phyloP scores from a whole-genome alignment of 30 jellyfish, hydroid and myxozoan species.

The Haliclystus octoradiatus region DNA sequence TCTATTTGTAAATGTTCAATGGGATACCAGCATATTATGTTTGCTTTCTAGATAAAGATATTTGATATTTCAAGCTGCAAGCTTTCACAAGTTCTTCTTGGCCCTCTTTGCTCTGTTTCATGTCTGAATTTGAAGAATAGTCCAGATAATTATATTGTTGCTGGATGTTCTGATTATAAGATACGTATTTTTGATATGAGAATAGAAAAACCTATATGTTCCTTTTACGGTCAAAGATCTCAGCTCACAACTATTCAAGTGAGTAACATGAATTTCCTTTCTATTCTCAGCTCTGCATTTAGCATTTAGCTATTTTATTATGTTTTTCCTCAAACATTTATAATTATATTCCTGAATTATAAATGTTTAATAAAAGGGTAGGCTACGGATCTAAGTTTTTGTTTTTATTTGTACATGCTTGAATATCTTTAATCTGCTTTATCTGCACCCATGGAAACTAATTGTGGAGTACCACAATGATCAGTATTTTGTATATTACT shows the following conservation, averaged over 20 bases:
- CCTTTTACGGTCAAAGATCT: constrained; percentile 16
- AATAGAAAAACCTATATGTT: constrained; percentile 4
- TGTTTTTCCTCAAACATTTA: no score
- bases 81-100: constrained; percentile 14
- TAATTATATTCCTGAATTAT: no score
- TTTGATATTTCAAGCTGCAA: constrained; percentile 16
- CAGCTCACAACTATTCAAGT: constrained; percentile 60
- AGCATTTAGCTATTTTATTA: no score
- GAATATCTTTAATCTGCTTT: no score
- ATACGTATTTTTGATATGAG: constrained; percentile 36
- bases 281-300: no score
- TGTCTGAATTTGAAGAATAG: constrained; percentile 14
- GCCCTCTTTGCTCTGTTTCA: constrained; percentile 33
- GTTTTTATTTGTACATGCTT: no score
- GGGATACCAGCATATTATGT: not conserved
- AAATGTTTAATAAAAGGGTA: no score
- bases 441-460: no score
- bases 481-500: no score
- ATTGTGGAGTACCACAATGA: no score
- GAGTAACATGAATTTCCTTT: not conserved
- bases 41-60: constrained; percentile 18
- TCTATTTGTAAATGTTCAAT: not conserved
- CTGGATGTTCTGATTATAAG: constrained; percentile 56
- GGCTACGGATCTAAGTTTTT: no score
- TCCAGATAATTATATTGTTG: constrained; percentile 11